Evolutionary conservation across 2,888 invertebrate species (phyloP).

Genomic region (Slavum lentiscoides): DNA sequence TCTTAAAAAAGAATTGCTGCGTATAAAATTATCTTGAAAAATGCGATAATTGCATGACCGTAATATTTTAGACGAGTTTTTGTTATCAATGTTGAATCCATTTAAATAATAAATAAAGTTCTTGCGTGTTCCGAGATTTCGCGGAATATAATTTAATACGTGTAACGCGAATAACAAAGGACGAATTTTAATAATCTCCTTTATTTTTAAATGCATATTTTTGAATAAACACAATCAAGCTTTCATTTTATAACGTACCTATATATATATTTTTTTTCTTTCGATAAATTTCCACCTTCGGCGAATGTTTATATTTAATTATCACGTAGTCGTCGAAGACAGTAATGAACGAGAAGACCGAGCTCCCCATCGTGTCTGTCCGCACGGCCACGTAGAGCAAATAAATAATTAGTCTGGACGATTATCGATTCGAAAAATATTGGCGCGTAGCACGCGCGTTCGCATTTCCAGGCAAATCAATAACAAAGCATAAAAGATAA

Average conservation of each 20-base stretch:
- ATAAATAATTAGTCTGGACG: too few species aligned
- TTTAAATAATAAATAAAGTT: slow-evolving; percentile 11
- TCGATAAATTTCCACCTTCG: neutral
- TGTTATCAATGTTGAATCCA: slow-evolving; percentile 13
- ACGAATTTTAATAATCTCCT: slow-evolving; percentile 7
- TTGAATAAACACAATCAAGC: neutral
- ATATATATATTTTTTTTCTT: too few species aligned
- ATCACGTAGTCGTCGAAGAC: too few species aligned
- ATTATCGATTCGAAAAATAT: too few species aligned
- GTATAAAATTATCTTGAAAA: neutral
- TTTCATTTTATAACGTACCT: neutral
- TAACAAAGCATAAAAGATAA: too few species aligned
- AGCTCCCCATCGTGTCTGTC: too few species aligned
- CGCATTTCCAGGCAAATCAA: too few species aligned
- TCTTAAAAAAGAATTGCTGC: too few species aligned
- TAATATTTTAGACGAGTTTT: neutral
- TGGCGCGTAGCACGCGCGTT: too few species aligned
- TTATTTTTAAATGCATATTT: neutral
- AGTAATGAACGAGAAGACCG: too few species aligned
- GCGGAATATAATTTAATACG: neutral
- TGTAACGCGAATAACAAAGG: slow-evolving; percentile 1
- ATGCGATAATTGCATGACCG: neutral
- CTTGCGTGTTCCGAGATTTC: neutral
- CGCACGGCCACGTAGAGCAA: too few species aligned
- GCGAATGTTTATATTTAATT: neutral